Percentiles rank a stretch among this genome's conserved stretches.
phyloP scores from a whole-genome alignment of 2,113 vertebrate species.

The Paralichthys olivaceus region DNA sequence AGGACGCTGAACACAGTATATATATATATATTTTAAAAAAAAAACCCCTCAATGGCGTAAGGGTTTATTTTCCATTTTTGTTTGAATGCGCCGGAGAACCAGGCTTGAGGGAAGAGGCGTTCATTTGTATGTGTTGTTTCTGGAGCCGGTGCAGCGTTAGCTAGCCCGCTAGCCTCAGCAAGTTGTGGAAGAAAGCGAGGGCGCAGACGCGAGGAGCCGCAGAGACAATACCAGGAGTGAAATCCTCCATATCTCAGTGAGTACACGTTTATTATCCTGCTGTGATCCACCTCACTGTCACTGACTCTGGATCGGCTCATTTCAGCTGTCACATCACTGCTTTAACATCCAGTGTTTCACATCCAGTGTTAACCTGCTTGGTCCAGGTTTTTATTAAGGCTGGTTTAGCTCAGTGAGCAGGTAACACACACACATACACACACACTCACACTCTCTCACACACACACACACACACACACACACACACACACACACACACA shows the following conservation, averaged over 20 bases:
- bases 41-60: neutral
- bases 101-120: constrained; percentile 24
- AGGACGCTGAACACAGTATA: neutral
- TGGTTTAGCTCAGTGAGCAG: constrained; percentile 27
- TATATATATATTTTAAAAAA: too few species aligned
- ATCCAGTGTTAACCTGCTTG: constrained; percentile 40
- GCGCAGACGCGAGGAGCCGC: neutral
- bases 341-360: too few species aligned
- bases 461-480: neutral
- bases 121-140: neutral
- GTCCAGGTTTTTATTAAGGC: too few species aligned
- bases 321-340: too few species aligned
- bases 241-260: constrained; percentile 56
- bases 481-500: neutral
- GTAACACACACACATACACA: neutral
- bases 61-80: neutral
- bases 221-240: constrained; percentile 40
- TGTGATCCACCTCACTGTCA: neutral
- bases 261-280: constrained; percentile 43
- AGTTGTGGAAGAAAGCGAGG: constrained; percentile 36
- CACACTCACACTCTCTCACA: constrained; percentile 36
- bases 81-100: neutral
- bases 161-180: constrained; percentile 65
- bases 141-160: constrained; percentile 56
- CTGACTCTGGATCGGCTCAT: too few species aligned